Percentiles rank a stretch among this genome's conserved stretches.
These are phyloP conservation scores for Phoxinus phoxinus DNA, from an alignment of 2,113 vertebrate genomes.

Conservation along the genomic window DNA sequence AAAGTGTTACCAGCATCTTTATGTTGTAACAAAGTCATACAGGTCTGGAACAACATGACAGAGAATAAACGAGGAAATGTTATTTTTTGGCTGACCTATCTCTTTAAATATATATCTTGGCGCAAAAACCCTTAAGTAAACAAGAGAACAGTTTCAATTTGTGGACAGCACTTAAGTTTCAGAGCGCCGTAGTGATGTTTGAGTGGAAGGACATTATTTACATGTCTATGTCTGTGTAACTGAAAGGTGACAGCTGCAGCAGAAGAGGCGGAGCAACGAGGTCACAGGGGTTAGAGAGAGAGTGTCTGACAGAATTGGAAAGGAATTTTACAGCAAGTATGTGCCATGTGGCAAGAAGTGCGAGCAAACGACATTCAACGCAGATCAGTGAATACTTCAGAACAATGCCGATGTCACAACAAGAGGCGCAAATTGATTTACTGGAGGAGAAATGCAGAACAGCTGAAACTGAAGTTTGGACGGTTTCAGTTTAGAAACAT, in stretches of 20 bases:
- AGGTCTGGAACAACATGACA: neutral
- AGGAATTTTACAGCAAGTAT: conserved; percentile 47
- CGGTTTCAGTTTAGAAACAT: neutral
- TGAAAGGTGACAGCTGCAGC: conserved; percentile 51
- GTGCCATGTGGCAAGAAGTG: conserved; percentile 18
- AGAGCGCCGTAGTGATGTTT: neutral
- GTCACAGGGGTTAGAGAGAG: conserved; percentile 22
- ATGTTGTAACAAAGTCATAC: neutral
- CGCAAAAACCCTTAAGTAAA: neutral
- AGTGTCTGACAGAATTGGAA: conserved; percentile 9
- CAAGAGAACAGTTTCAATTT: neutral
- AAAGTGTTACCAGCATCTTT: too few species aligned
- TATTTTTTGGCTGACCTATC: neutral
- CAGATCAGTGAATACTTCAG: conserved; percentile 1
- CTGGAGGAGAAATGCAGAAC: neutral
- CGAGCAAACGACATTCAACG: neutral
- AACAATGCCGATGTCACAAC: conserved; percentile 11
- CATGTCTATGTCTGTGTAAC: conserved; percentile 12
- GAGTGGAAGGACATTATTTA: neutral
- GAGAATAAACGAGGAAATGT: neutral
- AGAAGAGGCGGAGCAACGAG: conserved; percentile 17
- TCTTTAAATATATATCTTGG: neutral
- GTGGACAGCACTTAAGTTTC: neutral
- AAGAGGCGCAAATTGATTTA: neutral
- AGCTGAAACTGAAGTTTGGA: conserved; percentile 7